Evolutionary conservation across 2,888 invertebrate genomes (phyloP), one percentile per base, ranked within the genome.

Genomic region (Sericinus montela): DNA sequence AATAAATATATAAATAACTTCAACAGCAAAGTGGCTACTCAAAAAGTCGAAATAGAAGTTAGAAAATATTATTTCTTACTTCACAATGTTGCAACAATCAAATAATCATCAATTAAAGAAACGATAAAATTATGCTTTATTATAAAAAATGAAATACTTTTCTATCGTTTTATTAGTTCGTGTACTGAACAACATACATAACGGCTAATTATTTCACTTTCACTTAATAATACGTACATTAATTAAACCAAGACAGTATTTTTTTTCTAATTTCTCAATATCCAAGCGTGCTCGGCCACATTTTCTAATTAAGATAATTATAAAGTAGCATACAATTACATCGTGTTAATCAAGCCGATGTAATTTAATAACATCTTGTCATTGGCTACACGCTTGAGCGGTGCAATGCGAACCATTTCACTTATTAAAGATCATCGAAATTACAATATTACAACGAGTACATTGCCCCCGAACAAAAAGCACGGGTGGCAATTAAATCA

Each of bases 401-500:
- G 62, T 59, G 47, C 51, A 45, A 48, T 54, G 56, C 57, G 53
- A 53, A 53, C 57, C 55, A 56, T 54, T 53, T 53, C 51, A 45
- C 42, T 40, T 29, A 48, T 50, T 46, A 52, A 60, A 54, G 42
- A 44, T 25, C 49, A 28, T 44, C 49, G 35, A 49, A 48, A 51
- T 54, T 49, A 48, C 51, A 49, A 54, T 46, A 45, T 42, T 15
- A 45, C 35, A 45, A 44, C 25, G 38, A 23, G 47, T 52, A 28
- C 71, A 57, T 65, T 66, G 74, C 65, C 62, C 75, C 57, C 67
- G 50, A n/a, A 62, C 62, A 68, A 63, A 66, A 65, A 67, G 58
- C 56, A 66, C 66, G 77, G 75, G 73, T 68, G 62, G 76, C 85
- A 87, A 87, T 87, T 87, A 87, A 87, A 86, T 82, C 84, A 85